phyloP scores from a whole-genome alignment of 2,888 invertebrate genomes.

The Nycteola revayana region DNA sequence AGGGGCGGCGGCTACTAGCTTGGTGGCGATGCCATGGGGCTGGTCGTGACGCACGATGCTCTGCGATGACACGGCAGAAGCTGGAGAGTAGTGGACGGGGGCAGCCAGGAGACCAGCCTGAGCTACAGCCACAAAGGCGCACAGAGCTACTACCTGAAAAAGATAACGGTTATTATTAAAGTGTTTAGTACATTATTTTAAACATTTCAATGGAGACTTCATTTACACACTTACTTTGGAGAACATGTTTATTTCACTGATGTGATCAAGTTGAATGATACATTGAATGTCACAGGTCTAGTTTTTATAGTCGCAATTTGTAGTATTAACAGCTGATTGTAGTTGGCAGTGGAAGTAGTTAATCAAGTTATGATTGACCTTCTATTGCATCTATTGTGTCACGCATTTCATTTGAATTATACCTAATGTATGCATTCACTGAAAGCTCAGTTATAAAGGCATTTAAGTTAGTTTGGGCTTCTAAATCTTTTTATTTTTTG shows the following conservation, averaged over 20 bases:
- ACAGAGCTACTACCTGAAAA: slow-evolving; percentile 36
- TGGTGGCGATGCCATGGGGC: slow-evolving; percentile 13
- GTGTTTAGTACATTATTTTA: no score
- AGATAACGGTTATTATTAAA: no score
- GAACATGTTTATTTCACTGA: slow-evolving; percentile 42
- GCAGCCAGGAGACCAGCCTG: slow-evolving; percentile 42
- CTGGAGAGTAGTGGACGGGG: slow-evolving; percentile 60
- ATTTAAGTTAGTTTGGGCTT: no score
- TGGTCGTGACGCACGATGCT: slow-evolving; percentile 51
- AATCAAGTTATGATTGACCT: slow-evolving; percentile 27
- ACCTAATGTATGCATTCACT: no score
- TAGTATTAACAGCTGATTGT: slow-evolving; percentile 31
- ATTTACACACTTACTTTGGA: slow-evolving; percentile 26
- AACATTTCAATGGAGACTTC: no score
- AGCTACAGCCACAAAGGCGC: slow-evolving; percentile 37
- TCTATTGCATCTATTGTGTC: slow-evolving; percentile 17
- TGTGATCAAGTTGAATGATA: slow-evolving; percentile 37
- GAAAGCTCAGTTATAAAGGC: no score
- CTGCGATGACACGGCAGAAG: slow-evolving; percentile 53
- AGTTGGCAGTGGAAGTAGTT: slow-evolving; percentile 47
- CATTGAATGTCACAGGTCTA: slow-evolving; percentile 30
- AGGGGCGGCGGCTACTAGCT: slow-evolving; percentile 19
- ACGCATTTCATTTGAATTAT: no score
- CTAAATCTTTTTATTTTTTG: no score
- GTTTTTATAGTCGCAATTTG: slow-evolving; percentile 48